Base-by-base conservation (phyloP, 1,140 invertebrate genomes). In the Caenorhabditis latens region DNA sequence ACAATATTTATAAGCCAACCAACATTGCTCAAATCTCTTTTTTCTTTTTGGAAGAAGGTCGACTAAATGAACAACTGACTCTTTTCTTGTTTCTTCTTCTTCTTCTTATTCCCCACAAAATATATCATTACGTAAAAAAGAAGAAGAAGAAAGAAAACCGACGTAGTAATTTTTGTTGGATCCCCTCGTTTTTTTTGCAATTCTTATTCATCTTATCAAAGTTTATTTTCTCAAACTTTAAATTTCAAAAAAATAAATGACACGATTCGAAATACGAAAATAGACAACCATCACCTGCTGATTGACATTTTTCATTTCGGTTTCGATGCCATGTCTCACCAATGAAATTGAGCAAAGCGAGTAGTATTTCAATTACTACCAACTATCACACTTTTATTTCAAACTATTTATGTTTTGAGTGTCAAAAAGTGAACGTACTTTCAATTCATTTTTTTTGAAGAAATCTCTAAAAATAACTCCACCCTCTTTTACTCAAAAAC, bases 241-340 rank as follows among this genome's bases (percentile, higher is more conserved):
- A n/a, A 11, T 65, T 65, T 65, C 40, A 65, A 61, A n/a, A 16
- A n/a, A 4, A 61, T 13, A 48, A 16, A 21, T 46, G 42, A 46
- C 43, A 19, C 40, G 16, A 32, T n/a, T 11, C 21, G 13, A 24
- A 50, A 50, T 46, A 46, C 46, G 0, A 4, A 71, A 71, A 46
- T 71, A 46, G 16, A 46, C 6, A 50, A 7, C 16, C 21, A 79
- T 79, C 71, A 79, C 71, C 71, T 79, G 71, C 46, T 79, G 71
- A 79, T 50, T 79, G 71, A 79, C 71, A 79, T 79, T 79, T 79
- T n/a, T 79, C 32, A 79, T 79, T 79, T n/a, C 11, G 9, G 13
- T 11, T 53, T 53, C 50, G 32, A 32, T 32, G 32, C 32, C 32
- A 32, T 32, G 40, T 46, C 24, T 63, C 32, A 11, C 32, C 8